Evolutionary conservation across 2,797 vertebrate species (phyloP), one percentile per base, ranked within the genome.

Genomic region (Bucorvus abyssinicus): DNA sequence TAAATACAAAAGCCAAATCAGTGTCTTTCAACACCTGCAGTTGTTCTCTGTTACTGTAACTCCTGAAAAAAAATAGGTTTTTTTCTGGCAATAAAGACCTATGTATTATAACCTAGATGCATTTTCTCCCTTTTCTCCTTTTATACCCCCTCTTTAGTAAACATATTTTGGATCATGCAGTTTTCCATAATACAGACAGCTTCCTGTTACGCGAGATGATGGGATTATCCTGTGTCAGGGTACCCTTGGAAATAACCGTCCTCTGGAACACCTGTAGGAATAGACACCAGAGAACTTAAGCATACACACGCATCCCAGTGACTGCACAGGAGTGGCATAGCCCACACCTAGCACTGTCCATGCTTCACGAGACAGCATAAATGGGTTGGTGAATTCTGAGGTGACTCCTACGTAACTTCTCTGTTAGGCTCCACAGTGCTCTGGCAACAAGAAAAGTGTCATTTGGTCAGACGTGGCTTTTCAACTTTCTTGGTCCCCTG

Each of bases 281-380:
- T 2, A 23, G 23, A 24, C 23, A 40, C 5, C n/a, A 26, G 71
- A 23, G 36, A 56, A 26, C 10, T 15, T 42, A 27, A 53, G 14
- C 27, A 8, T 17, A 5, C 19, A 2, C 3, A 5, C 10, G 1
- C 1, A 24, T 53, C 30, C 40, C 10, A 1, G 5, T 50, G 49
- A 7, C 53, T 61, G 65, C 29, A 12, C 21, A 16, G 69, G 44
- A 13, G 6, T 3, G 44, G 29, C 23, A 19, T 5, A 12, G 7
- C 10, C 36, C 6, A 1, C 5, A 7, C 34, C 3, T 60, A 70
- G 18, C 42, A 19, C 0, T 0, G 5, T 8, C 26, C 64, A 0
- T 30, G 34, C 57, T 50, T 45, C 49, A 30, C 27, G 65, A 59
- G 30, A 10, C 55, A 32, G 7, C 11, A 8, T 8, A 38, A 73